Evolutionary conservation across 37 sponge, comb jelly and placozoan genomes (phyloP).

Genomic region (Halichondria panicea): DNA sequence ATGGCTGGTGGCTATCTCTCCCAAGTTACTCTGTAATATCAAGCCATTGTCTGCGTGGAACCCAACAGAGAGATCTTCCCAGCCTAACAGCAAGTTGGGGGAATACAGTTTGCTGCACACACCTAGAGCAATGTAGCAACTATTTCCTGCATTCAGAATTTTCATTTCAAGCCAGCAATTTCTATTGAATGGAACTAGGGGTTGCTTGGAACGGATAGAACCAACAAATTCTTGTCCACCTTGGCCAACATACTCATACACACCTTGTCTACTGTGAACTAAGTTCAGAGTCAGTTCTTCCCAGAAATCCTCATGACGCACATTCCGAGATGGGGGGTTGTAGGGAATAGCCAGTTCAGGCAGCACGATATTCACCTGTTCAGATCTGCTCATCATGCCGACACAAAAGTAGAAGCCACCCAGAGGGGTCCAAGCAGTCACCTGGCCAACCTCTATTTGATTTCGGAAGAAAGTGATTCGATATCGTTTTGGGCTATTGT

Average conservation of each 20-base stretch:
- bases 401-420: constrained; percentile 53
- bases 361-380: constrained; percentile 38
- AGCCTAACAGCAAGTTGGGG: constrained; percentile 56
- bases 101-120: constrained; percentile 52
- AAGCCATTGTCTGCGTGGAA: constrained; percentile 70
- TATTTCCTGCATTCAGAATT: constrained; percentile 48
- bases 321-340: not conserved
- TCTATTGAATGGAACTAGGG: constrained; percentile 22
- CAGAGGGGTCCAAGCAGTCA: constrained; percentile 35
- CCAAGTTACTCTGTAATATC: constrained; percentile 7
- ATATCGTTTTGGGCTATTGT: constrained; percentile 39
- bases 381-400: constrained; percentile 70
- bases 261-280: constrained; percentile 26
- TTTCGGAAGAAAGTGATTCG: constrained; percentile 58
- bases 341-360: constrained; percentile 21
- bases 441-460: constrained; percentile 15
- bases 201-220: constrained; percentile 49
- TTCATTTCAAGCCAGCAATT: constrained; percentile 58
- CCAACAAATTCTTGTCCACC: constrained; percentile 30
- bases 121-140: constrained; percentile 65
- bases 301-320: constrained; percentile 48
- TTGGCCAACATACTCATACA: constrained; percentile 26
- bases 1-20: constrained; percentile 1
- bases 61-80: constrained; percentile 62
- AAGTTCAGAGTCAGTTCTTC: constrained; percentile 13